Evolutionary conservation across 2,797 vertebrate genomes (phyloP), one percentile per base, ranked within the genome.

Genomic region (Parauchenoglanis ngamensis): DNA sequence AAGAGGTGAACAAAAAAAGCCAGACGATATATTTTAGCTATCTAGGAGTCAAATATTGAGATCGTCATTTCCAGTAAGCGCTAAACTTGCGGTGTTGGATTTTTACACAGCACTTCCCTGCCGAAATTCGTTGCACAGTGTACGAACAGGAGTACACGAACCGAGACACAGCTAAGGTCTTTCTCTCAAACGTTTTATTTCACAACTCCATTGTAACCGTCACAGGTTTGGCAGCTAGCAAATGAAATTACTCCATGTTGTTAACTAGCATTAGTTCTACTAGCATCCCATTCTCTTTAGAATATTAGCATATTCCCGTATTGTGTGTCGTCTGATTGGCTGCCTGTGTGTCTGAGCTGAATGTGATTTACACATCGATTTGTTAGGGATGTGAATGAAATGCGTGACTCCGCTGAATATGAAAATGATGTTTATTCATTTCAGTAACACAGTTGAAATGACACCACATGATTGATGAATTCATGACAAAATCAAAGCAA

Each of bases 351-450:
- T 8, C 28, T 19, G 12, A 31, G 2, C n/a, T 28, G 46, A 28
- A 17, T 11, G 21, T n/a, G 72, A 28, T 15, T 13, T 52, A 54
- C 46, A 54, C 25, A 25, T 12, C 3, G 12, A 73, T 25, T 23
- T 46, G 21, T 25, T 1, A 12, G 28, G 11, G 8, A 12, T 35
- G 19, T 79, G 40, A 81, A 81, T n/a, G 56, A 81, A 2, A 63
- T 46, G 40, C 35, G 17, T 3, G 21, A 63, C 35, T 46, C 28
- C 6, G 31, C 21, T 21, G 15, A 8, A 81, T 81, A 63, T 46
- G 35, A 61, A 81, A 35, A 81, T 81, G 78, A 61, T 57, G 10
- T 79, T 79, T 79, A 79, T 79, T 79, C 17, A 56, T 11, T 77
- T 35, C 10, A 40, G 19, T 31, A 40, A 79, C 3, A 49, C 7